Base-by-base conservation (phyloP, 2,888 invertebrate species). In the Lasioglossum marginatum region DNA sequence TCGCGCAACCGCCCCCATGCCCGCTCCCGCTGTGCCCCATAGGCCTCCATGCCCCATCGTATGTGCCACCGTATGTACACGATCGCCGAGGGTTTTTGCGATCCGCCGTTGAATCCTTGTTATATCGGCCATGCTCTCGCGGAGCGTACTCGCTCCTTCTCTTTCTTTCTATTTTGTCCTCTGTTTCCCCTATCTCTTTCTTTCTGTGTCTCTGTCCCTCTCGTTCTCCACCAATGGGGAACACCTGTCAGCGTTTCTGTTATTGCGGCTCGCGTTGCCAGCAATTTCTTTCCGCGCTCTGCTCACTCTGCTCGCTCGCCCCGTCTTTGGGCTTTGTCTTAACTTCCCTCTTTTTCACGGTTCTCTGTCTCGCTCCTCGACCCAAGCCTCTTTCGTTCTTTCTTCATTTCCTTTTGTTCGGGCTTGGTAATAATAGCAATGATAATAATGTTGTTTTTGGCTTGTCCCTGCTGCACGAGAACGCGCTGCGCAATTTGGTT, bases 201-300 rank as follows among this genome's bases (percentile, higher is more conserved):
- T 37, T 10, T 16, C 27, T 31, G 6, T 4, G 2, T 27, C 27
- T 60, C 14, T 27, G 1, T 4, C 27, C 6, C 27, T 31, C 27
- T 31, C 31, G 34, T 10, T 37, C 66, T 37, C 34, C 66, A 68
- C 34, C 23, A 37, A 10, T 2, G 45, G n/a, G 60, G 78, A 79
- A 86, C 86, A 85, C 81, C 86, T 86, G 86, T 86, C 86, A 78
- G 66, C 40, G 73, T 86, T 85, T 85, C 86, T 85, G 71, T 81
- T 81, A 78, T 73, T 83, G 77, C 80, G 76, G 71, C 60, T 71
- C 63, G 48, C 60, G 81, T 48, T 60, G 77, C 37, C 27, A 31
- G 45, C 27, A n/a, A 68, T 70, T 83, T 85, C 79, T 78, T 85
- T 37, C 43, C 45, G 14, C 34, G 45, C 45, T 16, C 14, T 45